Conservation (phyloP, 2,113 vertebrate genomes). For the Phocoena phocoena region DNA sequence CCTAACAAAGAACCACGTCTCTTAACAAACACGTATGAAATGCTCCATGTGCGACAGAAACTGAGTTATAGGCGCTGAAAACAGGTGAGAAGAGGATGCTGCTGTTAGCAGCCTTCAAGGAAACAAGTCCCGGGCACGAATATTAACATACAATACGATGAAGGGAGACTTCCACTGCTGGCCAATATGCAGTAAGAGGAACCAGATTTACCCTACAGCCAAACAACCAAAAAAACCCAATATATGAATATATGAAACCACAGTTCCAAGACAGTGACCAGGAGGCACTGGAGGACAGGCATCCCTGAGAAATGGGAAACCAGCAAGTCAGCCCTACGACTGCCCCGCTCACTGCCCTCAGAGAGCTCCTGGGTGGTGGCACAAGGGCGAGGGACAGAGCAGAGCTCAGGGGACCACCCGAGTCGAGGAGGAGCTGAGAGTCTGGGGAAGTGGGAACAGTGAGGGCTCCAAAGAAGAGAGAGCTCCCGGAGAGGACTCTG, state of each 20-base stretch:
- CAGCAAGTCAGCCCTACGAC: rapidly evolving
- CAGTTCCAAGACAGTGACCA: background rate
- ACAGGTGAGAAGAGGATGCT: background rate
- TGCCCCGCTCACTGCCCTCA: background rate
- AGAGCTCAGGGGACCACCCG: rapidly evolving
- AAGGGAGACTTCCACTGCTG: background rate
- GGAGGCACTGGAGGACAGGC: background rate
- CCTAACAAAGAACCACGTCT: background rate
- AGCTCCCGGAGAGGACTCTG: background rate
- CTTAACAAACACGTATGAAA: background rate
- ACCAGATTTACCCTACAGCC: background rate
- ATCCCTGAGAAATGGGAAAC: background rate
- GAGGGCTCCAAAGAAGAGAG: background rate
- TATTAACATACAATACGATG: background rate
- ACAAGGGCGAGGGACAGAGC: background rate
- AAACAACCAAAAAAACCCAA: background rate
- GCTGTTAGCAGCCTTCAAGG: background rate
- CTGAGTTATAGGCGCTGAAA: rapidly evolving
- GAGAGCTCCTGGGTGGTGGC: background rate
- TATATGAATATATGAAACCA: background rate
- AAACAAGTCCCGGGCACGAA: background rate
- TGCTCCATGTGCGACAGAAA: background rate
- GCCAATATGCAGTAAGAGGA: too few species aligned
- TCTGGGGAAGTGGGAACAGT: background rate
- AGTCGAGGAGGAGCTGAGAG: background rate